Base-by-base conservation (phyloP, 1,140 invertebrate genomes). In the Drosophila cardini region DNA sequence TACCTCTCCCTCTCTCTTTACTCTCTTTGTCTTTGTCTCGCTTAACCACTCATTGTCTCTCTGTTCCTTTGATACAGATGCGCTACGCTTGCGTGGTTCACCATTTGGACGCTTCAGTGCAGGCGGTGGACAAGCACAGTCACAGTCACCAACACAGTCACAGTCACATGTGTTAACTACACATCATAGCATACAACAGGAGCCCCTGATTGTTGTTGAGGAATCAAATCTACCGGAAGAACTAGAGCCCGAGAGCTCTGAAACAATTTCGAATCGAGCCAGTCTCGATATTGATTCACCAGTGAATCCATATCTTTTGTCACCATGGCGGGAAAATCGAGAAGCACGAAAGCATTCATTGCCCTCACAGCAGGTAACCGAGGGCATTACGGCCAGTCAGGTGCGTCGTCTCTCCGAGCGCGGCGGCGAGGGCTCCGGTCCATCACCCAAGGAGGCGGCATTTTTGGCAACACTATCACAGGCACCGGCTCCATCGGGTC, bases 351-450 rank as follows among this genome's bases (percentile, higher is more conserved):
- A 97, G 86, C 95, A 96, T 78, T 97, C 96, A 6, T 92, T 97
- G 73, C 96, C 96, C 1, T 96, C 96, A 0, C 96, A 96, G 7
- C 95, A 96, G 74, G 96, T 96, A 76, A 96, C 96, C 48, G 94
- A 95, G 34, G 96, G 96, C 43, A 96, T 96, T 73, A 97, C 96
- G 8, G 96, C 96, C 38, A 96, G 96, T 61, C 96, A 97, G 93
- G 95, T 97, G 40, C 94, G 96, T 34, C 93, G 96, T 18, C 91
- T 97, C 4, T 97, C 96, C 32, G 96, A 97, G 80, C 94, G 96
- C 58, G 95, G 95, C 0, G 96, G 95, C 11, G 95, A 96, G 86
- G 94, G 95, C 11, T 94, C 94, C 1, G 95, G 95, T 1, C 93
- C 94, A 4, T 94, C 94, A 8, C 94, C 95, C 0, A 94, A 94